Evolutionary conservation across 2,797 vertebrate species (phyloP).

Genomic region (Rousettus madagascariensis): DNA sequence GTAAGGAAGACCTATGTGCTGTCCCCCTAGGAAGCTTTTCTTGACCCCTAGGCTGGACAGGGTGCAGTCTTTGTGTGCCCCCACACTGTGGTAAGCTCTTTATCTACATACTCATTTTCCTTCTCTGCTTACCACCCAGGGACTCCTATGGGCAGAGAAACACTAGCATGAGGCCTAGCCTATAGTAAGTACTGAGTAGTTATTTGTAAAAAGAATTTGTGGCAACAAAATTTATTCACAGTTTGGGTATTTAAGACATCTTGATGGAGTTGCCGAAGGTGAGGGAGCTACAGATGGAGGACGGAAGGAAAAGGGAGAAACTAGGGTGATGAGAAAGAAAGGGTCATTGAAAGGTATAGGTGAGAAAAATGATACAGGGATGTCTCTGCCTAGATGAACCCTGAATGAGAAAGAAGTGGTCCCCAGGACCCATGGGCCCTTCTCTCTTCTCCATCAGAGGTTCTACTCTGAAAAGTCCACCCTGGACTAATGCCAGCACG

Average conservation of each 20-base stretch:
- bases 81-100: background rate
- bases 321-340: background rate
- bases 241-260: background rate
- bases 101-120: rapidly evolving
- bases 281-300: background rate
- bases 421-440: background rate
- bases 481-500: background rate
- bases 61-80: background rate
- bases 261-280: background rate
- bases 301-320: background rate
- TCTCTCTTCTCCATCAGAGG: background rate
- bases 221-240: background rate
- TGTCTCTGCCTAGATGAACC: background rate
- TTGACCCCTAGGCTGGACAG: background rate
- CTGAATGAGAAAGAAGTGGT: background rate
- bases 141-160: background rate
- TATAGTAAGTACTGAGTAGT: background rate
- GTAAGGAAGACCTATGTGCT: background rate
- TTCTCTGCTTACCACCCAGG: background rate
- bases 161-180: background rate
- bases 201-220: background rate
- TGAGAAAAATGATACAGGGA: background rate
- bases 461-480: background rate
- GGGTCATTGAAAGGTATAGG: background rate
- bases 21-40: background rate